These are phyloP conservation scores for Bombylius discolor DNA, from an alignment of 2,888 invertebrate species.

Conservation along the genomic window DNA sequence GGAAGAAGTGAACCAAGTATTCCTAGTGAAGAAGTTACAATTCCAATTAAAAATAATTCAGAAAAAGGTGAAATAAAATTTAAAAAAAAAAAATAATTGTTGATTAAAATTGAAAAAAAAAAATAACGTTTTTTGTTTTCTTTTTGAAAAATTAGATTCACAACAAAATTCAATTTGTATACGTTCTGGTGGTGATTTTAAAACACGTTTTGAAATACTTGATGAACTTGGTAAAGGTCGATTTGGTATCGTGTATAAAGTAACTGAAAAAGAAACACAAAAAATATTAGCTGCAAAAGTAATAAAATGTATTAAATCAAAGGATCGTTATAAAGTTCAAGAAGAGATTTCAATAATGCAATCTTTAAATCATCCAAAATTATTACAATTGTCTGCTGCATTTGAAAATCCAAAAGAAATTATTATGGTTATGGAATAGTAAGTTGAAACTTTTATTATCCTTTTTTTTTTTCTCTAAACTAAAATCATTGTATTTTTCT, in stretches of 20 bases:
- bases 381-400: slow-evolving; percentile 70
- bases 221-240: slow-evolving; percentile 67
- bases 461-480: not conserved
- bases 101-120: not conserved
- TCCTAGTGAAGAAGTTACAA: slow-evolving; percentile 41
- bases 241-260: slow-evolving; percentile 57
- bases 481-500: not conserved
- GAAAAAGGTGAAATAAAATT: slow-evolving; percentile 12
- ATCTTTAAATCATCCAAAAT: slow-evolving; percentile 65
- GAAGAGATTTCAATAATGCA: slow-evolving; percentile 84
- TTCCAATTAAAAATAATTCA: slow-evolving; percentile 17
- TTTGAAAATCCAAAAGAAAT: slow-evolving; percentile 65
- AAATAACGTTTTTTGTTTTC: not conserved
- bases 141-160: not conserved
- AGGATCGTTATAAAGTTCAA: slow-evolving; percentile 61
- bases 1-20: slow-evolving; percentile 53
- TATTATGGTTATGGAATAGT: slow-evolving; percentile 87
- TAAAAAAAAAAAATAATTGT: not conserved
- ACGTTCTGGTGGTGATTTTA: slow-evolving; percentile 46
- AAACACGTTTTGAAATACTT: slow-evolving; percentile 47
- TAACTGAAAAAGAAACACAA: slow-evolving; percentile 49
- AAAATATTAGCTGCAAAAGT: slow-evolving; percentile 71
- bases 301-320: slow-evolving; percentile 56
- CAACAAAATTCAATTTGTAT: slow-evolving; percentile 21
- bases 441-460: slow-evolving; percentile 36